Evolutionary conservation across 2,797 vertebrate genomes (phyloP), one percentile per base, ranked within the genome.

Genomic region (Onychomys torridus): DNA sequence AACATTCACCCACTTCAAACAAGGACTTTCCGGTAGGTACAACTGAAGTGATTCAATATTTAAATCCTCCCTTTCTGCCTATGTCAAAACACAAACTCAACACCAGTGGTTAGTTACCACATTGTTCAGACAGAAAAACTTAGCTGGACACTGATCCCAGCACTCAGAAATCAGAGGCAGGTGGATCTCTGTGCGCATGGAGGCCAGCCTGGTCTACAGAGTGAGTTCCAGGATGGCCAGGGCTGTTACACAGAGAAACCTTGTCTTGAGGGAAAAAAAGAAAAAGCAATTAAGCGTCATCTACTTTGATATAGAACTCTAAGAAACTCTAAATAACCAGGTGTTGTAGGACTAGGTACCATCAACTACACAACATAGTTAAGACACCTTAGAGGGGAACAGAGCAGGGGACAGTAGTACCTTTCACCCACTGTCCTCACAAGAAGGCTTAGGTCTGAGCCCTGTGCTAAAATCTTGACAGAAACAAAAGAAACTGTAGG

Each of bases 11-110:
- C 69, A 46, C 67, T 83, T 86, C 89, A 67, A 67, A 91, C 23
- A 37, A 34, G 57, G 29, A 46, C 34, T 78, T 84, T 78, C 87
- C 46, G 78, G 65, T 29, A 14, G 32, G 13, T 69, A 46, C 25
- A 75, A 21, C 37, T 75, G 4, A 91, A 85, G 59, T 2, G 2
- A 40, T 65, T 86, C 43, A 25, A 27, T 57, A 59, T 75, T 89
- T 87, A 83, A 69, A 85, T 75, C 63, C 77, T 65, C 73, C 21
- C n/a, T 37, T 46, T 25, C 40, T 40, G 12, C 16, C 29, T 65
- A 46, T 32, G 91, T 89, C 43, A 83, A 92, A 95, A 73, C 77
- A 95, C n/a, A 88, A 87, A 96, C 55, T 32, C 75, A 91, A 40
- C 19, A 76, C 10, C 55, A 59, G 61, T 29, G n/a, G 43, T 32